phyloP scores from a whole-genome alignment of 2,113 vertebrate species.

The Sander vitreus region DNA sequence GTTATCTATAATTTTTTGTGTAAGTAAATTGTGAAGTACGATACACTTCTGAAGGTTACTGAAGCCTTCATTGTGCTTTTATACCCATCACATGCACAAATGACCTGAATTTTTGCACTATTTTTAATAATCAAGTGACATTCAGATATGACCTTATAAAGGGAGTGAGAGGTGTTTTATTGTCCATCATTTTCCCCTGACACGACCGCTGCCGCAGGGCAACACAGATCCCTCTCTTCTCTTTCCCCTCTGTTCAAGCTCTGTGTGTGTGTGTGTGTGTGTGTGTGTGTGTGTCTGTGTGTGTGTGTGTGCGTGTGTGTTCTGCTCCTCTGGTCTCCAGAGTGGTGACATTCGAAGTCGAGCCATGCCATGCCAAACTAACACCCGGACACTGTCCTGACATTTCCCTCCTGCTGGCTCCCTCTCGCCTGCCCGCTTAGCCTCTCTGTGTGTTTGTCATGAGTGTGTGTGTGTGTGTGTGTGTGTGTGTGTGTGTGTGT shows the following conservation, averaged over 20 bases:
- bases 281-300: slow-evolving; percentile 23
- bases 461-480: slow-evolving; percentile 11
- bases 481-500: neutral
- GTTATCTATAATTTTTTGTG: too few relatives aligned
- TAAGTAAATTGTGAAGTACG: too few relatives aligned
- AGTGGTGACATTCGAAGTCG: slow-evolving; percentile 68
- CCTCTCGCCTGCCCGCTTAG: slow-evolving; percentile 32
- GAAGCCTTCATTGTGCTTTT: neutral
- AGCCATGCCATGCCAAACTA: slow-evolving; percentile 54
- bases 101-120: neutral
- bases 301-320: slow-evolving; percentile 13
- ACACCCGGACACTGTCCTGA: slow-evolving; percentile 73
- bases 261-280: slow-evolving; percentile 26
- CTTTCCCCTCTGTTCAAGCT: slow-evolving; percentile 26
- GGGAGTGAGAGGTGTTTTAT: slow-evolving; percentile 20
- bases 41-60: neutral
- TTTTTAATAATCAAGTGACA: slow-evolving; percentile 61
- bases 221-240: slow-evolving; percentile 14
- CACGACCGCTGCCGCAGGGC: slow-evolving; percentile 10
- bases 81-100: neutral
- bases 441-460: neutral
- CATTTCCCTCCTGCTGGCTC: slow-evolving; percentile 73
- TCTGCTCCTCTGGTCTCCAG: slow-evolving; percentile 58
- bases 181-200: slow-evolving; percentile 19
- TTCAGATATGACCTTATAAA: slow-evolving; percentile 72